Conservation (phyloP, 2,888 invertebrate genomes). For the Parnassius mnemosyne region DNA sequence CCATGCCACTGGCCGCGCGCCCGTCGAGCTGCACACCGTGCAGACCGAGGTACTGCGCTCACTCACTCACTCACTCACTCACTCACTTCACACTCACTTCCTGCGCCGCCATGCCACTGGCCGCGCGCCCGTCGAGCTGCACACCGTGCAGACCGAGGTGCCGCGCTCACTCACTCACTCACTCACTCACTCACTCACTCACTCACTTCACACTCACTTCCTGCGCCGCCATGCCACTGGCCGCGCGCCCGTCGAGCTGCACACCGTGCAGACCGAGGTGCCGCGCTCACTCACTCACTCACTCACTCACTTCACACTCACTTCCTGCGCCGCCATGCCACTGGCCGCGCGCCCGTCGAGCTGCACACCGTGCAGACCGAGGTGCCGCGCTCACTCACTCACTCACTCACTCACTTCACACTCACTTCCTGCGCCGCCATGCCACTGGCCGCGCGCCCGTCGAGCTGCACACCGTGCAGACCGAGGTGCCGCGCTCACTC, state of each 20-base stretch:
- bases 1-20: slow-evolving; percentile 95
- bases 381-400: no score
- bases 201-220: not conserved
- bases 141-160: slow-evolving; percentile 95
- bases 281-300: not conserved
- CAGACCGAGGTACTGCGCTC: slow-evolving; percentile 92
- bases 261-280: no score
- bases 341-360: slow-evolving; percentile 68
- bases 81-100: slow-evolving; percentile 81
- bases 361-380: slow-evolving; percentile 82
- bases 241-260: no score
- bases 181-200: no score
- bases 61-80: slow-evolving; percentile 80
- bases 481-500: no score
- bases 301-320: not conserved
- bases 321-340: not conserved
- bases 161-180: not conserved
- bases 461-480: no score
- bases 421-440: no score
- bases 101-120: slow-evolving; percentile 94
- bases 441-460: no score
- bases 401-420: no score
- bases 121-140: slow-evolving; percentile 94
- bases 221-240: no score
- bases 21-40: slow-evolving; percentile 95